A percentile compares a stretch with the other conserved stretches of the same genome.
Evolutionary conservation across 2,113 vertebrate species (phyloP).

Genomic region (Misgurnus anguillicaudatus): DNA sequence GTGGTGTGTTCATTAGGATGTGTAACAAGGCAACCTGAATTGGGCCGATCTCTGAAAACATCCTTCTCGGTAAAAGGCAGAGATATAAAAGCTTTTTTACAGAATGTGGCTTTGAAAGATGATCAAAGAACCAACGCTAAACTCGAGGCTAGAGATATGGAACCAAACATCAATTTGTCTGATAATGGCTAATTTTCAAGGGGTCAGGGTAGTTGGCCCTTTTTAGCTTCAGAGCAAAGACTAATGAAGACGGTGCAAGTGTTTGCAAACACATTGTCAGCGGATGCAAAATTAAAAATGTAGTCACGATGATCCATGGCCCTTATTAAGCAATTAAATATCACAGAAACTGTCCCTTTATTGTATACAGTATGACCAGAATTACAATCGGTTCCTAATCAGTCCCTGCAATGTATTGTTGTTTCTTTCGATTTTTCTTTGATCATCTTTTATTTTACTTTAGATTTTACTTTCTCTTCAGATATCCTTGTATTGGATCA

Average conservation of each 20-base stretch:
- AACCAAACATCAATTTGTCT: conserved; percentile 73
- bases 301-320: conserved; percentile 61
- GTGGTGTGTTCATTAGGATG: conserved; percentile 53
- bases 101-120: conserved; percentile 69
- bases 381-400: conserved; percentile 8
- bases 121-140: conserved; percentile 70
- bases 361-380: conserved; percentile 6
- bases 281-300: conserved; percentile 54
- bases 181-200: conserved; percentile 65
- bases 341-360: conserved; percentile 9
- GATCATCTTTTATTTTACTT: conserved; percentile 25
- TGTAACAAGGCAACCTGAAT: conserved; percentile 40
- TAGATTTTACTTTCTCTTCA: not conserved
- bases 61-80: conserved; percentile 38
- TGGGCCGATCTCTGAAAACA: conserved; percentile 42
- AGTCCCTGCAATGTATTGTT: not conserved
- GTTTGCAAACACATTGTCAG: conserved; percentile 47
- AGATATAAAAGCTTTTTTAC: conserved; percentile 35
- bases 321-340: conserved; percentile 61
- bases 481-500: not conserved
- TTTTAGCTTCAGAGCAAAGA: conserved; percentile 63
- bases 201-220: conserved; percentile 62
- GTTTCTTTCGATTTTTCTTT: conserved; percentile 4
- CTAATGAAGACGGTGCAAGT: conserved; percentile 68
- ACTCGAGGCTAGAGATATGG: conserved; percentile 56